These are phyloP conservation scores for Coracias cyanogaster DNA, from an alignment of 2,797 vertebrate species.

Conservation along the genomic window DNA sequence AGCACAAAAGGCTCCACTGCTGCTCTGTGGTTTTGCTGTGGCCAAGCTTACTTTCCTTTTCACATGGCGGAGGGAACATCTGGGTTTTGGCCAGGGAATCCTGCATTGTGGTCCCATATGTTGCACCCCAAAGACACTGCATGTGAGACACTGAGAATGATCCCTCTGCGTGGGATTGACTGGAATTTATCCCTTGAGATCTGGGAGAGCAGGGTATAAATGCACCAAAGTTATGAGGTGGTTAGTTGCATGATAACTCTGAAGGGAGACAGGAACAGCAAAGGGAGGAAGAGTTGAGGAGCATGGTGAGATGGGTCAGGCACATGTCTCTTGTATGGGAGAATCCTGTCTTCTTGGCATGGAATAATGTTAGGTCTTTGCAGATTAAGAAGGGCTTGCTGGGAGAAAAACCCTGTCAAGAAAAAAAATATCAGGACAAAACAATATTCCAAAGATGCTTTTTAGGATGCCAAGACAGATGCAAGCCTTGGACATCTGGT, in stretches of 20 bases:
- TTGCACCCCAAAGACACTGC: not conserved
- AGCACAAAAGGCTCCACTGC: not conserved
- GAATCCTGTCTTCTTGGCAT: not conserved
- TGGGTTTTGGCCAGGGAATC: not conserved
- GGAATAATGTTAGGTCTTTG: not conserved
- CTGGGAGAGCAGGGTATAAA: not conserved
- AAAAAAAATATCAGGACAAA: not conserved
- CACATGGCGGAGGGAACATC: not conserved
- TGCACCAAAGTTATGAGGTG: not conserved
- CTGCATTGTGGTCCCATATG: fast-evolving
- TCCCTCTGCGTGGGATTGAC: not conserved
- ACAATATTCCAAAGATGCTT: not conserved
- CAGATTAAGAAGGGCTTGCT: not conserved
- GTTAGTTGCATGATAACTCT: not conserved
- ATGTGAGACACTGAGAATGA: not conserved
- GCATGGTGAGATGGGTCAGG: not conserved
- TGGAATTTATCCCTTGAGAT: not conserved
- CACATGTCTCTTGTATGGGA: not conserved
- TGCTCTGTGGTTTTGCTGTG: not conserved
- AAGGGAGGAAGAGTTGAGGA: not conserved
- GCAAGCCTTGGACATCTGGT: not conserved
- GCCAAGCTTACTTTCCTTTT: not conserved
- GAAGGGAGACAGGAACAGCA: not conserved
- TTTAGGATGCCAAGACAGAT: not conserved
- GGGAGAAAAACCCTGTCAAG: not conserved